Evolutionary conservation across 1,140 invertebrate genomes (phyloP), one percentile per base, ranked within the genome.

Genomic region (Lethrus apterus): DNA sequence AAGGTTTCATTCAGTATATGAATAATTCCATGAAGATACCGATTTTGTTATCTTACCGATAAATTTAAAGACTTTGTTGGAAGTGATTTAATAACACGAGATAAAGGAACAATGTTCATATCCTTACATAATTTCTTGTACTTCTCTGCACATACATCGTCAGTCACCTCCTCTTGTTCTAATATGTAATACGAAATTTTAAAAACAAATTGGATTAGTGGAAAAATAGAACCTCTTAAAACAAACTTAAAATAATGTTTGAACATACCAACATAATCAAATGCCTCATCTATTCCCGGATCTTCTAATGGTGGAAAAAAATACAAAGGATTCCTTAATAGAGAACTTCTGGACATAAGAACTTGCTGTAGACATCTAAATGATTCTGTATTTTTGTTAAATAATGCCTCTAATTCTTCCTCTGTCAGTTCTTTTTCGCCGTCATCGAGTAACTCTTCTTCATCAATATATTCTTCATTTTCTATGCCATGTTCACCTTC

Each of bases 231-330:
- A 29, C 7, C n/a, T n/a, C n/a, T n/a, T n/a, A n/a, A 34, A 14
- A 14, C 5, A n/a, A 7, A 5, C 20, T 9, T 20, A 4, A 11
- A 4, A 4, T 19, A 33, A 4, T 34, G 9, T 21, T 35, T 11
- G n/a, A n/a, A 43, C 24, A 33, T 50, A 59, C 57, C 55, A 29
- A 51, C 35, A 47, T 59, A 56, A 11, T 67, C 52, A 47, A 72
- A 59, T 4, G 70, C 70, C 24, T 57, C 55, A 20, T 60, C 50
- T 13, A 73, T 68, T 7, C 71, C 70, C n/a, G 72, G 72, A 54
- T 74, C 70, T 44, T 41, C 29, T 3, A 73, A 55, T 4, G 64
- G 62, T 3, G 71, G 71, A 47, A 73, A 74, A 36, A 61, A 59
- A 50, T 65, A 73, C 29, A 70, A 67, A n/a, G 66, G 63, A 48